These are phyloP conservation scores for Agapornis roseicollis DNA, from an alignment of 2,113 vertebrate genomes.

Conservation along the genomic window DNA sequence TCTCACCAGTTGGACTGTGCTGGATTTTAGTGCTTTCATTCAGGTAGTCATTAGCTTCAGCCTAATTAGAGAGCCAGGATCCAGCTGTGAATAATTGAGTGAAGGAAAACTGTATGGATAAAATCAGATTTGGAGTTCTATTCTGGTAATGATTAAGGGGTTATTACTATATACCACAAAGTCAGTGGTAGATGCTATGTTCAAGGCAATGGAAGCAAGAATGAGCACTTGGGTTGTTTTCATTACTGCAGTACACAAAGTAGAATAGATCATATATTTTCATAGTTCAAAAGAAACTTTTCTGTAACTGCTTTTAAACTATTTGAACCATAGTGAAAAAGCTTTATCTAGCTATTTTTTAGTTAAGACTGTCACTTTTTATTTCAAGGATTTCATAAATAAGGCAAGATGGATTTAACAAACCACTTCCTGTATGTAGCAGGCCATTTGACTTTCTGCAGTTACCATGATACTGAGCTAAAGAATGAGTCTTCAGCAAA, in stretches of 20 bases:
- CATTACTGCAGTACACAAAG: neutral
- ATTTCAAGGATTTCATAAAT: neutral
- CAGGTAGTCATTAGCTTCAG: neutral
- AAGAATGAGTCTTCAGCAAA: neutral
- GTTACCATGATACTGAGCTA: neutral
- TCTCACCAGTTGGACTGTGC: neutral
- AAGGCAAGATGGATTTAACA: neutral
- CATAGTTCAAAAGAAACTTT: neutral
- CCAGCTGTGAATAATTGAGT: constrained; percentile 10
- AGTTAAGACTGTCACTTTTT: neutral
- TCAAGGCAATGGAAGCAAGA: neutral
- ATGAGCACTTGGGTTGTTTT: neutral
- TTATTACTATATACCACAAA: neutral
- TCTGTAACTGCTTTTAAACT: neutral
- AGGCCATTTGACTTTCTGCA: neutral
- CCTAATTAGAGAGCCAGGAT: neutral
- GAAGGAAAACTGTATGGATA: neutral
- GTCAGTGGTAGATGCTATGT: neutral
- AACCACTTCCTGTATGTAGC: neutral
- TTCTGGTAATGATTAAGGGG: neutral
- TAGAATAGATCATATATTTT: neutral
- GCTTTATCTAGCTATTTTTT: neutral
- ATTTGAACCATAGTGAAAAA: neutral
- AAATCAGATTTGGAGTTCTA: neutral
- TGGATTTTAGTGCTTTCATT: neutral